These are phyloP conservation scores for Piliocolobus tephrosceles DNA, from an alignment of 2,113 vertebrate species.

Conservation along the genomic window DNA sequence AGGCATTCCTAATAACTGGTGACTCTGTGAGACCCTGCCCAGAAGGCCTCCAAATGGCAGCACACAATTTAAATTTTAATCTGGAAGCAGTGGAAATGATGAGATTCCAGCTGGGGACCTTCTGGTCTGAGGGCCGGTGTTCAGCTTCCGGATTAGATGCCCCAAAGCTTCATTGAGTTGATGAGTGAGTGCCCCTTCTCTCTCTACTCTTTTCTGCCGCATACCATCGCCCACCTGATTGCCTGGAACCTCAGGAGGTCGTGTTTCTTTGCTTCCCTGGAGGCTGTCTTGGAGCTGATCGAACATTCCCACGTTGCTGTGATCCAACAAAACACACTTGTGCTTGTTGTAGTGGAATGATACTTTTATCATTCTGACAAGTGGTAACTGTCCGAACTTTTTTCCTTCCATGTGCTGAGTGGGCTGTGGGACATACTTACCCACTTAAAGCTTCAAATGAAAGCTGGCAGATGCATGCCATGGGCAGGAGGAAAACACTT, in stretches of 20 bases:
- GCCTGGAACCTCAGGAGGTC: background rate
- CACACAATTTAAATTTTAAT: constrained; percentile 89
- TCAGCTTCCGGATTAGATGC: constrained; percentile 57
- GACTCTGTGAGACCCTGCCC: constrained; percentile 87
- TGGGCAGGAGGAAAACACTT: constrained; percentile 45
- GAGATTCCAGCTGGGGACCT: constrained; percentile 87
- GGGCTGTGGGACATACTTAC: constrained; percentile 54
- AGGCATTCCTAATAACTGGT: constrained; percentile 88
- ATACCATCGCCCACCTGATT: background rate
- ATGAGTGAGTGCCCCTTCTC: constrained; percentile 47
- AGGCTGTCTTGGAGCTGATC: background rate
- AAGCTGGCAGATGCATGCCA: constrained; percentile 60
- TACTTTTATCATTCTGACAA: constrained; percentile 17
- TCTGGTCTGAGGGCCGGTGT: constrained; percentile 81
- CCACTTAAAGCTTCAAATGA: constrained; percentile 45
- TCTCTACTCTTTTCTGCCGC: constrained; percentile 11
- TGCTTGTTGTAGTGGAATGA: background rate
- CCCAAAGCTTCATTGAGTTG: constrained; percentile 67
- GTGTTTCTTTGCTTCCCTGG: background rate
- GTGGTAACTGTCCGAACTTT: constrained; percentile 41
- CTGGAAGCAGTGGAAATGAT: constrained; percentile 84
- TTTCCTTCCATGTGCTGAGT: constrained; percentile 30
- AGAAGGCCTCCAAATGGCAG: constrained; percentile 88
- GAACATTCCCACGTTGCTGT: background rate
- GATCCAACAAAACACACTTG: constrained; percentile 10